These are phyloP conservation scores for Rhagonycha lutea DNA, from an alignment of 2,888 invertebrate species.

Conservation along the genomic window DNA sequence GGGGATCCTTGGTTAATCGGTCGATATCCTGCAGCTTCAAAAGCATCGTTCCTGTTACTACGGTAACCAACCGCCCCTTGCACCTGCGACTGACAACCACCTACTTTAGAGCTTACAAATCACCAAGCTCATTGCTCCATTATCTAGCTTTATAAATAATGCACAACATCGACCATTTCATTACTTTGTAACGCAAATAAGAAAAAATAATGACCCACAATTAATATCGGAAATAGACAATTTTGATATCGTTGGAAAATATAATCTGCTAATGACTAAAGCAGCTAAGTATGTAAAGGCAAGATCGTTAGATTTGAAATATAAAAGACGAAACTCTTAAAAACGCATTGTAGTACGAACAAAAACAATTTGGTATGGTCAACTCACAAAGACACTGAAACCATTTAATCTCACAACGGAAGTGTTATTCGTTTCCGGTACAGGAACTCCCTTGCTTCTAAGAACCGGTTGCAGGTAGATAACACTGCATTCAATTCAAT, in stretches of 20 bases:
- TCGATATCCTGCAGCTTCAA: conserved; percentile 41
- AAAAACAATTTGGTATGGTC: conserved; percentile 35
- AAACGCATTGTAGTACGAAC: conserved; percentile 17
- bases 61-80: conserved; percentile 36
- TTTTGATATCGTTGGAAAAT: neutral
- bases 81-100: conserved; percentile 33
- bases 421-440: conserved; percentile 40
- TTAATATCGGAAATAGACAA: neutral
- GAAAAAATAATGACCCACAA: conserved; percentile 1
- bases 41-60: conserved; percentile 42
- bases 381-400: conserved; percentile 36
- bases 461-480: conserved; percentile 39
- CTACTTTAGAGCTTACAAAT: conserved; percentile 29
- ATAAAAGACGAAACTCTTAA: neutral
- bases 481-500: conserved; percentile 24
- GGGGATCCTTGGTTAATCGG: conserved; percentile 35
- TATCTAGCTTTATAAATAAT: conserved; percentile 29
- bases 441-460: conserved; percentile 30
- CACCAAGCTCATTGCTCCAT: conserved; percentile 32
- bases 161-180: conserved; percentile 20
- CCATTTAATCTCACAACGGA: conserved; percentile 40
- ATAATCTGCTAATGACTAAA: neutral
- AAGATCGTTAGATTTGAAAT: neutral
- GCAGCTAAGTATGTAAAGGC: neutral
- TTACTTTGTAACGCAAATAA: conserved; percentile 15